Evolutionary conservation across 2,113 vertebrate genomes (phyloP), one percentile per base, ranked within the genome.

Genomic region (Phylloscopus trochilus): DNA sequence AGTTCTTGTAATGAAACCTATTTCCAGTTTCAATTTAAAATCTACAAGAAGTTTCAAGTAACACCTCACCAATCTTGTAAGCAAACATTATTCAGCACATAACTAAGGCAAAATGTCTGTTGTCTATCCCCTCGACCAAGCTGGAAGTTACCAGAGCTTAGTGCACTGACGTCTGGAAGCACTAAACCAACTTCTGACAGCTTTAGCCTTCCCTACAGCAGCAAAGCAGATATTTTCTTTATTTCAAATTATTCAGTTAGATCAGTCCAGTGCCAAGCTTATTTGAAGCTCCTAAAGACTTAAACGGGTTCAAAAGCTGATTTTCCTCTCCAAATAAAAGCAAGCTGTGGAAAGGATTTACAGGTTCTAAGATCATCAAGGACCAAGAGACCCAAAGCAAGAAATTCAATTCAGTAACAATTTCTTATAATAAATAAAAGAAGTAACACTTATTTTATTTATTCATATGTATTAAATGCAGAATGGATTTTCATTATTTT

Each of bases 261-360:
- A 60, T 46, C 59, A n/a, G 12, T 68, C 67, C 55, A 53, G 39
- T 43, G 23, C 59, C 58, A 62, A 90, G 30, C 43, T 88, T 35
- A 83, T 44, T 68, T 67, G 6, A 80, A 76, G 26, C 64, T 85
- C 46, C 68, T 64, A 35, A 69, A 70, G 22, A 82, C 26, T 7
- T 58, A 44, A 87, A 87, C 64, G 28, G 73, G 31, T 69, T 46
- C 43, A 78, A 89, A 92, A 87, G n/a, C 31, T 72, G 41, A 90
- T 73, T 79, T 89, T 62, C 22, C 10, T 68, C 41, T 89, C 31
- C n/a, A 13, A 92, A 56, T 86, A 79, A 83, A 92, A 88, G 68
- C 8, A 3, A 85, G 9, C 35, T 78, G 27, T 64, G 31, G 52
- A 90, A 89, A 83, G 23, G 17, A 81, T 67, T 59, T 92, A 83